Conservation (phyloP, 2,113 vertebrate species). For the Anhinga anhinga region DNA sequence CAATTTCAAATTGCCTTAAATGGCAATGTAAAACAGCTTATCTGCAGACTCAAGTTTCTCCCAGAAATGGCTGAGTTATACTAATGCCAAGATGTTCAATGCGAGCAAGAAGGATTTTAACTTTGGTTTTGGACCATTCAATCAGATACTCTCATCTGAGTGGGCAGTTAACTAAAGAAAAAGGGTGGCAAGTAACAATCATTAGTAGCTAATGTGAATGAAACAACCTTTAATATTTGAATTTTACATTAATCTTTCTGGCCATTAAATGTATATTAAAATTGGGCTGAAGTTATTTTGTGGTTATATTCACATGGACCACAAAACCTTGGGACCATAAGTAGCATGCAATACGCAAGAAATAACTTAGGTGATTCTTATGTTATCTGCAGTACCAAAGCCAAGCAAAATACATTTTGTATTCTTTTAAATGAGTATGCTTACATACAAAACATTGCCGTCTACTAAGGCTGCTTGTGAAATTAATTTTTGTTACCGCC, state of each 20-base stretch:
- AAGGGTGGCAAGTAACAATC: not conserved
- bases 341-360: not conserved
- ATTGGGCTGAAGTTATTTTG: not conserved
- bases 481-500: not conserved
- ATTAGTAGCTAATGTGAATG: not conserved
- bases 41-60: not conserved
- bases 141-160: not conserved
- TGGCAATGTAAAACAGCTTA: not conserved
- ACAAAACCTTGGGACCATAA: not conserved
- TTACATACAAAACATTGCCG: not conserved
- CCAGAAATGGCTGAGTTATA: not conserved
- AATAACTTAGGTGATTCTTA: not conserved
- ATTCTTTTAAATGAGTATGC: not conserved
- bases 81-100: not conserved
- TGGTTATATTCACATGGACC: not conserved
- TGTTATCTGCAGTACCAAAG: not conserved
- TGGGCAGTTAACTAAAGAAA: not conserved
- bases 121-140: not conserved
- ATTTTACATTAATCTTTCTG: not conserved
- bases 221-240: not conserved
- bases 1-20: not conserved
- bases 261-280: not conserved
- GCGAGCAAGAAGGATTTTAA: not conserved
- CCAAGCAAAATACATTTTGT: not conserved
- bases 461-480: not conserved